Conservation (phyloP, 2,888 invertebrate genomes). For the Limenitis camilla region DNA sequence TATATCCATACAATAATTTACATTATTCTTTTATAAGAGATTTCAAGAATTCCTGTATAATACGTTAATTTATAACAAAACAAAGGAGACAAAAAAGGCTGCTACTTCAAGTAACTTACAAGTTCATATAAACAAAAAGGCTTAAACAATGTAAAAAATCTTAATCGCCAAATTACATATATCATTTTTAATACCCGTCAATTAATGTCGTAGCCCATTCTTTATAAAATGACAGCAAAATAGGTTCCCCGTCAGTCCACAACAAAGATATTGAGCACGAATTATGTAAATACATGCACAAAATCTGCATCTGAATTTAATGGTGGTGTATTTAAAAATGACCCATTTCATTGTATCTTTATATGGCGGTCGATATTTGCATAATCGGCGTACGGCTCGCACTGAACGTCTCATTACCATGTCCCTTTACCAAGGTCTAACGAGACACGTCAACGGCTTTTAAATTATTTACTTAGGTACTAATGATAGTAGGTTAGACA, state of each 20-base stretch:
- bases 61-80: too few relatives aligned
- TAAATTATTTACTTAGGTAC: neutral
- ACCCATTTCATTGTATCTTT: slow-evolving; percentile 28
- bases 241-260: slow-evolving; percentile 14
- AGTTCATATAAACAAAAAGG: neutral
- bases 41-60: too few relatives aligned
- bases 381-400: slow-evolving; percentile 55
- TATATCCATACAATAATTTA: too few relatives aligned
- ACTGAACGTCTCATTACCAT: slow-evolving; percentile 38
- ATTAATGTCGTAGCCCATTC: slow-evolving; percentile 3
- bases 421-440: slow-evolving; percentile 28
- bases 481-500: neutral
- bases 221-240: slow-evolving; percentile 19
- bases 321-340: slow-evolving; percentile 25
- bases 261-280: slow-evolving; percentile 18
- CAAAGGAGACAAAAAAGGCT: neutral
- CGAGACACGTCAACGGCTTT: slow-evolving; percentile 30
- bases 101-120: neutral
- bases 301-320: slow-evolving; percentile 22
- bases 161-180: neutral
- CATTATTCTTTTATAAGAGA: too few relatives aligned
- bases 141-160: neutral
- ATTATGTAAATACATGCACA: slow-evolving; percentile 20
- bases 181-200: slow-evolving; percentile 12
- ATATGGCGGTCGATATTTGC: slow-evolving; percentile 47